Evolutionary conservation across 2,888 invertebrate species (phyloP).

Genomic region (Gnatocerus cornutus): DNA sequence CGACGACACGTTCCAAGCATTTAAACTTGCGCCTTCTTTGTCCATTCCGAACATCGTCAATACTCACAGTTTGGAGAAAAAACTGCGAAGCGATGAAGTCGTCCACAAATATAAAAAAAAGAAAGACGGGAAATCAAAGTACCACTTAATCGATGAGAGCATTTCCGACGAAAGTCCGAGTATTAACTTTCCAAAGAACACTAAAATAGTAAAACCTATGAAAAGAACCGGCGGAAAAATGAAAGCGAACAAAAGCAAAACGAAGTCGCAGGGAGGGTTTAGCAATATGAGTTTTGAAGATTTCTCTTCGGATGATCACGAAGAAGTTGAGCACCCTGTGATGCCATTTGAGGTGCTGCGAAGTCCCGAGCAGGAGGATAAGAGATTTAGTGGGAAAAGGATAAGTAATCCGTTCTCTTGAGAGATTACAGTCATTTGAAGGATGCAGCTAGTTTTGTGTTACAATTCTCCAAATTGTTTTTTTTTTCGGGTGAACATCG

Average conservation of each 20-base stretch:
- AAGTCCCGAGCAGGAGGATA: constrained; percentile 73
- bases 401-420: constrained; percentile 74
- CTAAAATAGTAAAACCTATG: constrained; percentile 58
- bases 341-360: constrained; percentile 80
- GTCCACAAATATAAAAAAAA: constrained; percentile 61
- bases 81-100: background rate
- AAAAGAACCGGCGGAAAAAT: constrained; percentile 63
- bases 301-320: constrained; percentile 79
- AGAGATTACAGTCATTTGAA: constrained; percentile 33
- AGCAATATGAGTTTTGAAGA: constrained; percentile 86
- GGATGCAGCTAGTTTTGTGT: background rate
- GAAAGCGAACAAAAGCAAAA: constrained; percentile 61
- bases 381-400: constrained; percentile 71
- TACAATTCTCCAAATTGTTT: background rate
- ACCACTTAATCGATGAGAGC: constrained; percentile 72
- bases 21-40: background rate
- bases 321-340: constrained; percentile 68
- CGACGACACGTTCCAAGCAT: constrained; percentile 6
- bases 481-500: too few relatives aligned
- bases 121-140: constrained; percentile 72
- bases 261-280: constrained; percentile 74
- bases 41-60: constrained; percentile 5
- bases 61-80: constrained; percentile 19
- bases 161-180: constrained; percentile 66
- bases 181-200: constrained; percentile 61